Evolutionary conservation across 2,113 vertebrate genomes (phyloP).

Genomic region (Erinaceus europaeus): DNA sequence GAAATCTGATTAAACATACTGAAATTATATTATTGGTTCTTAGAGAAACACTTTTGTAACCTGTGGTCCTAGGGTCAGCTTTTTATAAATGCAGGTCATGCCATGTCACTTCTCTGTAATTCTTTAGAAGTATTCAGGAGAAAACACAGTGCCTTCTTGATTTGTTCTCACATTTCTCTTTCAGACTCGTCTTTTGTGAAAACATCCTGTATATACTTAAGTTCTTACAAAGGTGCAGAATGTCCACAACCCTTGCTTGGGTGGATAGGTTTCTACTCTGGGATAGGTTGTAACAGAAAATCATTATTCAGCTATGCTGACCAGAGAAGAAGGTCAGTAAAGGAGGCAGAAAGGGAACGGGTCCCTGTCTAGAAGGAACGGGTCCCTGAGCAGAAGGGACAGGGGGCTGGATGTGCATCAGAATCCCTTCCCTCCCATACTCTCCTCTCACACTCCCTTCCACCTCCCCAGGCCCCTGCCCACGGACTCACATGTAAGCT

Average conservation of each 20-base stretch:
- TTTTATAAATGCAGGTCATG: background rate
- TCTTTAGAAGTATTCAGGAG: too few relatives aligned
- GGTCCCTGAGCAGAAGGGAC: background rate
- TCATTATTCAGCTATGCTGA: background rate
- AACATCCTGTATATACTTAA: too few relatives aligned
- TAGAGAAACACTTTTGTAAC: background rate
- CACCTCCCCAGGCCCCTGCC: fast-evolving
- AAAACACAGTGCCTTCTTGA: background rate
- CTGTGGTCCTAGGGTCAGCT: background rate
- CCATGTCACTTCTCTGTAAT: background rate
- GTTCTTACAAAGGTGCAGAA: background rate
- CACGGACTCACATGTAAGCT: slow-evolving; percentile 94
- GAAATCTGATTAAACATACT: background rate
- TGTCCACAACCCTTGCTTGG: background rate
- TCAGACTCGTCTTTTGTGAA: background rate
- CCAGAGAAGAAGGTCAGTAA: background rate
- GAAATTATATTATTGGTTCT: background rate
- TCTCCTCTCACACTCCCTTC: background rate
- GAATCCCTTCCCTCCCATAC: fast-evolving
- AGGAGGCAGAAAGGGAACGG: background rate
- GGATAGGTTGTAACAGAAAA: too few relatives aligned
- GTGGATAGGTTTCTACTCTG: background rate
- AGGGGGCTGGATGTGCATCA: fast-evolving
- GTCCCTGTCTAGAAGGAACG: background rate
- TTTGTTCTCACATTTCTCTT: background rate